Evolutionary conservation across 1,140 invertebrate genomes (phyloP), one percentile per base, ranked within the genome.

Genomic region (Drosophila azteca): DNA sequence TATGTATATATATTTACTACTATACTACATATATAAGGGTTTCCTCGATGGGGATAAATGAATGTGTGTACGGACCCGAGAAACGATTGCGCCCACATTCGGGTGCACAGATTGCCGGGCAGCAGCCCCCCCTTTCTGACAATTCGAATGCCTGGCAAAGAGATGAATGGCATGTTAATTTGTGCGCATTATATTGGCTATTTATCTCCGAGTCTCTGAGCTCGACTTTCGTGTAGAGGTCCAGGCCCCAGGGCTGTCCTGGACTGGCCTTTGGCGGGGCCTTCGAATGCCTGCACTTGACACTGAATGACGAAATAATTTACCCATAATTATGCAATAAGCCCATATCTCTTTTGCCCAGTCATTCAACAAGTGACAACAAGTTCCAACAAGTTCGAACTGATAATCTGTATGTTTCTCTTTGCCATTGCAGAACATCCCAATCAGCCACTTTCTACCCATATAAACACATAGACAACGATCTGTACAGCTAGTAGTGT

Each of bases 151-250:
- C 9, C 35, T 22, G 17, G 8, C 31, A 39, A 39, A 49, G 68
- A 54, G 60, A 63, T 67, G 65, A 69, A 77, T 77, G 48, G 51
- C 69, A 81, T 81, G 76, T 76, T 84, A 79, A 84, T 85, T 84
- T 79, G 67, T 46, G 68, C 62, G 58, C 46, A 81, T 85, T 87
- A 80, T 70, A 69, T 70, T 64, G 64, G 58, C 65, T 60, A 73
- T 73, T 77, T 74, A 82, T 78, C 48, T 68, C 41, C 13, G 43
- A 60, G 46, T 78, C 54, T 69, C 45, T 43, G 66, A 26, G 24
- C 22, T 52, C 43, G 44, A 17, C 54, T 11, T 70, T 22, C 7
- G 8, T 17, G 61, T 45, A 31, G 35, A 39, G 22, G 22, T 31
- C 8, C 31, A 13, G 29, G 22, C 35, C 20, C 9, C 35, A 31